These are phyloP conservation scores for Drosophila koepferae DNA, from an alignment of 2,888 invertebrate genomes.

Conservation along the genomic window DNA sequence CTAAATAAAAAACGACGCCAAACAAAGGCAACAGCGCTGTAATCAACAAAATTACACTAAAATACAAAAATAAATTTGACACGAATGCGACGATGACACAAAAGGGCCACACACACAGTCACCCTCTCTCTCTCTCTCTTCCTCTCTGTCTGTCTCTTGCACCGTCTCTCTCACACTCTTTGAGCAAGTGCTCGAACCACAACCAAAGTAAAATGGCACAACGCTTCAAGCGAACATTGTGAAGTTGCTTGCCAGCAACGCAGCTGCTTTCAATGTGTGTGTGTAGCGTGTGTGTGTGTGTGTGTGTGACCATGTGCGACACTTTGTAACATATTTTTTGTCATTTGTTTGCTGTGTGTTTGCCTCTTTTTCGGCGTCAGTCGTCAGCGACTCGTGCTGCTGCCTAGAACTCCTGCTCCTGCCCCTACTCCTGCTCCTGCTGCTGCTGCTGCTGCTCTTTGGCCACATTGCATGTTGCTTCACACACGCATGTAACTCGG, in stretches of 20 bases:
- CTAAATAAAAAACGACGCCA: background rate
- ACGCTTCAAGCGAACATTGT: constrained; percentile 62
- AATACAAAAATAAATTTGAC: constrained; percentile 79
- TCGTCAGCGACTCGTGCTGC: constrained; percentile 54
- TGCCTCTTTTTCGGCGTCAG: constrained; percentile 72
- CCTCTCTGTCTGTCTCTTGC: background rate
- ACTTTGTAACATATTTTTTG: constrained; percentile 80
- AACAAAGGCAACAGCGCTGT: constrained; percentile 67
- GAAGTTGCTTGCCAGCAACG: constrained; percentile 57
- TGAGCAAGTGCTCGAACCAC: constrained; percentile 13
- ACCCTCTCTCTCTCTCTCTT: constrained; percentile 4
- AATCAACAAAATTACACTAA: constrained; percentile 80
- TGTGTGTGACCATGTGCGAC: constrained; percentile 70
- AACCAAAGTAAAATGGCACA: constrained; percentile 68
- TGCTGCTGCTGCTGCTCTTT: no score
- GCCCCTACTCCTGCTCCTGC: background rate
- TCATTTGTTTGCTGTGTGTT: constrained; percentile 71
- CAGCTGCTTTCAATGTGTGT: constrained; percentile 31
- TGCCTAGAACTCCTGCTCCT: background rate
- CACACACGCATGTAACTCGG: constrained; percentile 5
- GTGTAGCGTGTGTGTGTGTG: constrained; percentile 19
- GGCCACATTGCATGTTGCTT: constrained; percentile 35
- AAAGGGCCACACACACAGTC: constrained; percentile 38
- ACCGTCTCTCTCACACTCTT: constrained; percentile 2
- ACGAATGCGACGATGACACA: constrained; percentile 77